Base-by-base conservation (phyloP, 2,113 vertebrate genomes). In the Gambusia holbrooki region DNA sequence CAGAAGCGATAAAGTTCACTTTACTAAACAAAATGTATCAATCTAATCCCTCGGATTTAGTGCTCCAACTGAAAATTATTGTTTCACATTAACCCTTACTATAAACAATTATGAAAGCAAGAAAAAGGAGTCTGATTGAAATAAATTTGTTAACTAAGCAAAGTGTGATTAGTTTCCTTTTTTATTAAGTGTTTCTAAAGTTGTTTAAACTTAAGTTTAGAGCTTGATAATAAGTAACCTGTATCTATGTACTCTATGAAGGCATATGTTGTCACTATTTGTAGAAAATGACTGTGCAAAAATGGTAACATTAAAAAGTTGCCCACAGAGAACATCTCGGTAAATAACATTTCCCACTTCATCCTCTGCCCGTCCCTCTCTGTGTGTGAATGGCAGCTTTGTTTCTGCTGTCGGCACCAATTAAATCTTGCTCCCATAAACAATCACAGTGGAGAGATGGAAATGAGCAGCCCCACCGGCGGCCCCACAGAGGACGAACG, bases 351-450 rank as follows among this genome's bases (percentile, higher is more conserved):
- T 85, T 81, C 85, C 84, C 63, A 67, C 58, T 67, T 84, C 72
- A 42, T 64, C n/a, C 67, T 37, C 70, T 63, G 78, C 69, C 79
- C 73, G 35, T 74, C 67, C 48, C 81, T 75, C 70, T 83, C 40
- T 48, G 72, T 42, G 61, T 66, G 66, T 89, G 88, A 89, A 91
- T 87, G 86, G 85, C 80, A 85, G 81, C 89, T 88, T 92, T 90
- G 88, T 89, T 84, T 88, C 73, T 81, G 81, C 82, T 89, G 90
- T 90, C 89, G 80, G 79, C 65, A 76, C 85, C 42, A 29, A 88
- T 92, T 85, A 84, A 83, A 83, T 79, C 80, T 79, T 82, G 84
- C 88, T 86, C 79, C 86, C 73, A n/a, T 90, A 74, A 88, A 90
- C 82, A 85, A 85, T 82, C 17, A 61, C 35, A 40, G 76, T 67